A percentile compares a stretch with the other conserved stretches of the same genome.
These are phyloP conservation scores for Orthonevra nobilis DNA, from an alignment of 2,888 invertebrate species.

Conservation along the genomic window DNA sequence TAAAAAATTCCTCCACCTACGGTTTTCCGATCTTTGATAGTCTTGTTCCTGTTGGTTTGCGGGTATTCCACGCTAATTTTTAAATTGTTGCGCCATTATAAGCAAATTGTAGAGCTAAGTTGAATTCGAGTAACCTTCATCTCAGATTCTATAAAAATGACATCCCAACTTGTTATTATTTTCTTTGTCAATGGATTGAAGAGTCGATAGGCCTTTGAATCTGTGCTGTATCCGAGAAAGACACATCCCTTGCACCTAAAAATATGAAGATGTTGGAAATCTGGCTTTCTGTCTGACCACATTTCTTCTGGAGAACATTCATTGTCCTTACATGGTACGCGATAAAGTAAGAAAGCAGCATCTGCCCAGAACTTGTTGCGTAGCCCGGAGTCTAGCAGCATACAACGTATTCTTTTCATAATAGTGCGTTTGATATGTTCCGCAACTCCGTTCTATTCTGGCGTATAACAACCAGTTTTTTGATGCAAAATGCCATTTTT, in stretches of 20 bases:
- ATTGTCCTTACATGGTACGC: neutral
- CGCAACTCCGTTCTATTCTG: neutral
- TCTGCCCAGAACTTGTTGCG: neutral
- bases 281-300: neutral
- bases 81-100: neutral
- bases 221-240: conserved; percentile 52
- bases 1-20: too few species aligned
- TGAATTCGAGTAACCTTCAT: conserved; percentile 11
- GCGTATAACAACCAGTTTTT: too few species aligned
- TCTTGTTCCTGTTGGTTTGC: conserved; percentile 8
- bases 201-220: conserved; percentile 47
- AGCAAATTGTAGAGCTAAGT: neutral
- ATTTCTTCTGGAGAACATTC: neutral
- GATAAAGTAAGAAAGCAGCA: neutral
- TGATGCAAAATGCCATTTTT: too few species aligned
- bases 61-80: neutral
- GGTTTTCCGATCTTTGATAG: too few species aligned
- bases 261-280: neutral
- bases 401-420: neutral
- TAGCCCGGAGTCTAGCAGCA: neutral
- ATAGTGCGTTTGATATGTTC: neutral
- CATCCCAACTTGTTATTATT: conserved; percentile 19
- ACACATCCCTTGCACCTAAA: conserved; percentile 30
- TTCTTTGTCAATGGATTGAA: conserved; percentile 12
- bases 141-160: conserved; percentile 19